These are phyloP conservation scores for Callaeas wilsoni DNA, from an alignment of 2,113 vertebrate species.

Conservation along the genomic window DNA sequence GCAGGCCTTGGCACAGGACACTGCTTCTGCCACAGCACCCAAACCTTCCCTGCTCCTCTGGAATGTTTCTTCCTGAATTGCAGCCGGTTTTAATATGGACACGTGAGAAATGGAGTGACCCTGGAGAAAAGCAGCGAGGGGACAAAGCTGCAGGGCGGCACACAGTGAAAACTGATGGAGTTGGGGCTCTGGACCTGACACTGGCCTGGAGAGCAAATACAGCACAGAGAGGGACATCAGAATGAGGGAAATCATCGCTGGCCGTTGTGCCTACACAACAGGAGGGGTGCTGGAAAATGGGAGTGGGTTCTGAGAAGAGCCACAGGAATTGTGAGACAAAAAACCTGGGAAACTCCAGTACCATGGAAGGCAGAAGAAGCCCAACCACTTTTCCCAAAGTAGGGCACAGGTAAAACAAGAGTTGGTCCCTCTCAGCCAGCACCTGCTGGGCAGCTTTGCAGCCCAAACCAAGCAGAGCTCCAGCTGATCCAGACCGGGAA, in stretches of 20 bases:
- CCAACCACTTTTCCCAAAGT: not conserved
- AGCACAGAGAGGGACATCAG: not conserved
- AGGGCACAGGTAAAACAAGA: not conserved
- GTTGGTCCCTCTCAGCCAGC: not conserved
- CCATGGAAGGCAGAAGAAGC: not conserved
- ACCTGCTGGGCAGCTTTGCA: not conserved
- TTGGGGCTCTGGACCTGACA: not conserved
- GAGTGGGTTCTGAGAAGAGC: not conserved
- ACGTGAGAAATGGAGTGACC: not conserved
- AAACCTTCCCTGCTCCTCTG: not conserved
- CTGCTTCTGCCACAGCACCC: not conserved
- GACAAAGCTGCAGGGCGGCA: not conserved
- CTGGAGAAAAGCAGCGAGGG: not conserved
- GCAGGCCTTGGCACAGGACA: not conserved
- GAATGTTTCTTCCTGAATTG: not conserved
- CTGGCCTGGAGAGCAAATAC: not conserved
- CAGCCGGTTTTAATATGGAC: fast-evolving
- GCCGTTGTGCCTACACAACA: not conserved
- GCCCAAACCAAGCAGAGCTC: not conserved
- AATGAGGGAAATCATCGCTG: not conserved
- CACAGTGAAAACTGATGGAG: not conserved
- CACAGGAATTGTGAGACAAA: not conserved
- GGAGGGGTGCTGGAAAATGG: not conserved
- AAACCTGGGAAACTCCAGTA: not conserved
- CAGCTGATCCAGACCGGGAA: not conserved